Evolutionary conservation across 2,797 vertebrate genomes (phyloP).

Genomic region (Danio tinwini): DNA sequence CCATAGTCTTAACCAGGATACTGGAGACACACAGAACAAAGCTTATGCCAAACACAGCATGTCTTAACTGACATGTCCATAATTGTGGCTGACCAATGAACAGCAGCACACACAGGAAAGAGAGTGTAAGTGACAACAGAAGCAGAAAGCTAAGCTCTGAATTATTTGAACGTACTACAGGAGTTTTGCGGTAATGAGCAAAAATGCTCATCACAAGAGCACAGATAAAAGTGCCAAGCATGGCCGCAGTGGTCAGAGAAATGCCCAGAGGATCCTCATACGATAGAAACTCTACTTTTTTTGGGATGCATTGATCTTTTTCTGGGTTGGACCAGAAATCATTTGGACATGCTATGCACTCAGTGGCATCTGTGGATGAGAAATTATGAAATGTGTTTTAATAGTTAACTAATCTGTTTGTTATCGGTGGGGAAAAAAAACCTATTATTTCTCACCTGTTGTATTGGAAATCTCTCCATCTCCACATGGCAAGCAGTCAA

Average conservation of each 20-base stretch:
- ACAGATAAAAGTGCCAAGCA: constrained; percentile 48
- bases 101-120: constrained; percentile 58
- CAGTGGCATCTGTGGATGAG: constrained; percentile 29
- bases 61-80: constrained; percentile 63
- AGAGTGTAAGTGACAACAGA: constrained; percentile 54
- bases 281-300: constrained; percentile 58
- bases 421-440: too few species aligned
- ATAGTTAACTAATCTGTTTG: too few species aligned
- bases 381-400: background rate
- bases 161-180: constrained; percentile 59
- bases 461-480: constrained; percentile 57
- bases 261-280: constrained; percentile 57
- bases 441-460: constrained; percentile 4
- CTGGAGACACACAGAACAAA: constrained; percentile 61
- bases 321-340: constrained; percentile 53
- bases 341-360: constrained; percentile 47
- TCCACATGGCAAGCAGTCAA: constrained; percentile 63
- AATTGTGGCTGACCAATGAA: constrained; percentile 58
- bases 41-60: constrained; percentile 60
- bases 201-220: constrained; percentile 36
- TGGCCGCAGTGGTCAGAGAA: constrained; percentile 43
- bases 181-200: constrained; percentile 37
- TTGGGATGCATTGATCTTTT: constrained; percentile 45
- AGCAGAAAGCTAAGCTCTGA: constrained; percentile 60
- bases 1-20: constrained; percentile 71